Percentiles rank a stretch among this genome's conserved stretches.
These are phyloP conservation scores for Corynorhinus townsendii DNA, from an alignment of 2,113 vertebrate species.

Conservation along the genomic window DNA sequence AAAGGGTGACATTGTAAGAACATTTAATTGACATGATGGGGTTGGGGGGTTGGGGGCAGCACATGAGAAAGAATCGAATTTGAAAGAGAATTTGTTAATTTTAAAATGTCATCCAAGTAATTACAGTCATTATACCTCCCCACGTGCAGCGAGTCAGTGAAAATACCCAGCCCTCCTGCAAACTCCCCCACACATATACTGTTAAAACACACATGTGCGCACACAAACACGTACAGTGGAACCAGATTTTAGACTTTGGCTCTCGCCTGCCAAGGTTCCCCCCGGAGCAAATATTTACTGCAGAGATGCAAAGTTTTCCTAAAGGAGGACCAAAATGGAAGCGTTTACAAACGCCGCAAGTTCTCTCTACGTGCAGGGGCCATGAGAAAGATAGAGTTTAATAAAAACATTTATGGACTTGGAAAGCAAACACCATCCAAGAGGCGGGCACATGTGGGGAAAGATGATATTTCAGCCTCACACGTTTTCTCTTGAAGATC, in stretches of 20 bases:
- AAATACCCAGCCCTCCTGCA: not conserved
- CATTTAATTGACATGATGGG: not conserved
- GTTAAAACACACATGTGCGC: not conserved
- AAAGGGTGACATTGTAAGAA: not conserved
- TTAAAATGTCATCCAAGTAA: slow-evolving; percentile 40
- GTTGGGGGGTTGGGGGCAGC: not conserved
- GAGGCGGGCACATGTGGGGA: slow-evolving; percentile 48
- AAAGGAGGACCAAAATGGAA: slow-evolving; percentile 51
- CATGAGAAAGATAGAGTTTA: slow-evolving; percentile 63
- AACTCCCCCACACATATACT: not conserved
- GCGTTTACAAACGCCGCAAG: slow-evolving; percentile 42
- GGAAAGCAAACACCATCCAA: slow-evolving; percentile 63
- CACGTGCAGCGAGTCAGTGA: not conserved
- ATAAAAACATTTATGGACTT: slow-evolving; percentile 69
- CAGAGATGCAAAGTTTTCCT: slow-evolving; percentile 46
- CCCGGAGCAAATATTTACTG: slow-evolving; percentile 70
- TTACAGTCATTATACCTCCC: slow-evolving; percentile 31
- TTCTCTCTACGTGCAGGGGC: slow-evolving; percentile 1
- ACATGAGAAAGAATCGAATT: slow-evolving; percentile 10
- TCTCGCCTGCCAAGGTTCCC: slow-evolving; percentile 42
- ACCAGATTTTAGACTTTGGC: slow-evolving; percentile 4
- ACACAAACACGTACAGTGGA: slow-evolving; percentile 16
- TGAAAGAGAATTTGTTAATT: slow-evolving; percentile 50
- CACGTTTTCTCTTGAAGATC: slow-evolving; percentile 43
- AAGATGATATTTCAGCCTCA: slow-evolving; percentile 62